Percentiles rank a stretch among this genome's conserved stretches.
These are phyloP conservation scores for Schlechtendalia chinensis DNA, from an alignment of 1,140 invertebrate species.

Conservation along the genomic window DNA sequence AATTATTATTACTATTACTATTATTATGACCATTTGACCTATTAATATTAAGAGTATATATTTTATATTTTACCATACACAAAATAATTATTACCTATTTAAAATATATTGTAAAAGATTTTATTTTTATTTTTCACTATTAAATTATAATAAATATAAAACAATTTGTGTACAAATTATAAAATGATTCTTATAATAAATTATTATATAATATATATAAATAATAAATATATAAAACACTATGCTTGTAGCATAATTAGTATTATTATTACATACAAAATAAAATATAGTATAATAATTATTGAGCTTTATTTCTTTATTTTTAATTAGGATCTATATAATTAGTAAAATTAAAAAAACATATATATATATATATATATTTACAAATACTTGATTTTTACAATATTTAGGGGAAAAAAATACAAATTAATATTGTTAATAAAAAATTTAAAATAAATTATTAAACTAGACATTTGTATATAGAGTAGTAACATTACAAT, in stretches of 20 bases:
- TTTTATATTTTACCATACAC: not conserved
- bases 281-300: conserved; percentile 28
- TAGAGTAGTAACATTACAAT: no score
- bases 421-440: conserved; percentile 15
- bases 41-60: not conserved
- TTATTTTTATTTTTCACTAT: not conserved
- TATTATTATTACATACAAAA: not conserved
- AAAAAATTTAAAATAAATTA: not conserved
- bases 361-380: conserved; percentile 9
- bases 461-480: no score
- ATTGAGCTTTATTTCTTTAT: conserved; percentile 4
- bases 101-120: not conserved
- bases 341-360: conserved; percentile 7
- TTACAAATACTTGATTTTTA: not conserved
- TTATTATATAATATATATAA: not conserved
- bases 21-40: no score
- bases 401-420: not conserved
- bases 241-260: not conserved
- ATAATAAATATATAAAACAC: not conserved
- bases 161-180: conserved; percentile 8
- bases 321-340: conserved; percentile 10
- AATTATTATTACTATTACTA: no score
- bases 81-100: not conserved
- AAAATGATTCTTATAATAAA: not conserved
- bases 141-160: not conserved